Base-by-base conservation (phyloP, 2,888 invertebrate species). In the Hoplodrina ambigua region DNA sequence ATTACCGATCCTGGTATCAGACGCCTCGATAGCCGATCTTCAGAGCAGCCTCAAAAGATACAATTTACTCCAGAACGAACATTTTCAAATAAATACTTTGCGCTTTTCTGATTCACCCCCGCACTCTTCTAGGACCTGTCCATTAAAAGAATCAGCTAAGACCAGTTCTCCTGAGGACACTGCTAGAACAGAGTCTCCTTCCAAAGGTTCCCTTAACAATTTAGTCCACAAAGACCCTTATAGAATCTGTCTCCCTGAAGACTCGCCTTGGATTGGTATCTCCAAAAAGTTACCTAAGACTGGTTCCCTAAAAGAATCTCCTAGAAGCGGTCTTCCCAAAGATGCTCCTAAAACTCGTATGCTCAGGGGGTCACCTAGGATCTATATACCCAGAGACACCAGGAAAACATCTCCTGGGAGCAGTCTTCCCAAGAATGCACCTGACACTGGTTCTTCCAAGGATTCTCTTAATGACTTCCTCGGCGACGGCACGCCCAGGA, bases 1-100 rank as follows among this genome's bases (percentile, higher is more conserved):
- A 33, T 59, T 74, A 5, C 78, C 85, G 8, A 68, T 57, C 13
- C 50, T 78, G 59, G 66, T 82, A 25, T 84, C 85, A 30, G 84
- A 84, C 7, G 67, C 52, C 11, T 84, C 84, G 15, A 44, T 75
- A 53, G 63, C 55, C 10, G 73, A 76, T 44, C 65, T 69, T 7
- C 50, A 72, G 50, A 52, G 30, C 11, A 52, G 66, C 4, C 59
- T 69, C 30, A 72, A 59, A 15, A 62, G n/a, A 62, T 68, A 68
- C 66, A 25, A 56, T 50, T 33, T 60, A n/a, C 50, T 41, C 7
- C 70, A 68, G 25, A 54, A 78, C 15, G 11, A 58, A 20, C 17
- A 37, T 1, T 72, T 44, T 15, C 25, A 33, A 61, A 57, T 52
- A 19, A 72, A 61, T 17, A 54, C 57, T 25, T 10, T 41, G 10